Evolutionary conservation across 2,797 vertebrate genomes (phyloP), one percentile per base, ranked within the genome.

Genomic region (Malurus splendens): DNA sequence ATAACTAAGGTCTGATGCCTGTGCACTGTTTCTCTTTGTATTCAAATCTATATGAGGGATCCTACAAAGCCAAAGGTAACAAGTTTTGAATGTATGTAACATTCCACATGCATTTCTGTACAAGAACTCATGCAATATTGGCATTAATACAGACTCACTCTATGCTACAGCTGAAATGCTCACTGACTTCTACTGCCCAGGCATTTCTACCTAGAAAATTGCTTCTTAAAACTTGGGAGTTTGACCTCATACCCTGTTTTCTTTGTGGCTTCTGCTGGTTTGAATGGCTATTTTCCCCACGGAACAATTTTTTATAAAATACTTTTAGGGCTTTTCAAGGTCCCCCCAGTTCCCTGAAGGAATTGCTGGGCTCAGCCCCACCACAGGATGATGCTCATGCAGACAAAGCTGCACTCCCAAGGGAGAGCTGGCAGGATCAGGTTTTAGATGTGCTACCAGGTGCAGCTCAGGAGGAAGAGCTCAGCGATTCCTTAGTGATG

Each of bases 51-150:
- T 25, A 20, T 51, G 44, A 72, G 68, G 82, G 74, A 77, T 82
- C 65, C 90, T 93, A 93, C 60, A 70, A 91, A 90, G 90, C 66
- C 86, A 72, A 78, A 86, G 79, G 24, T 36, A 92, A 75, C 82
- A 94, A 92, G 44, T 76, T 90, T 70, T 68, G 82, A 76, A 62
- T 27, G 87, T 55, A 66, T 56, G 61, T 27, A 86, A 92, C 90
- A 73, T 92, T 87, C 74, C 70, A 92, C 95, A 95, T 95, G 95
- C 95, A 95, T 95, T 95, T 95, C 91, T 94, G 83, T 96, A 96
- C 93, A 95, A 89, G 80, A 87, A 93, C 59, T 94, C 95, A 95
- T 96, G 95, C 95, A 96, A 94, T 86, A 94, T 59, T 90, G 75
- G 93, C 92, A 77, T 93, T 87, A 89, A 90, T 82, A 95, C 89